Evolutionary conservation across 2,113 vertebrate genomes (phyloP).

Genomic region (Ictidomys tridecemlineatus): DNA sequence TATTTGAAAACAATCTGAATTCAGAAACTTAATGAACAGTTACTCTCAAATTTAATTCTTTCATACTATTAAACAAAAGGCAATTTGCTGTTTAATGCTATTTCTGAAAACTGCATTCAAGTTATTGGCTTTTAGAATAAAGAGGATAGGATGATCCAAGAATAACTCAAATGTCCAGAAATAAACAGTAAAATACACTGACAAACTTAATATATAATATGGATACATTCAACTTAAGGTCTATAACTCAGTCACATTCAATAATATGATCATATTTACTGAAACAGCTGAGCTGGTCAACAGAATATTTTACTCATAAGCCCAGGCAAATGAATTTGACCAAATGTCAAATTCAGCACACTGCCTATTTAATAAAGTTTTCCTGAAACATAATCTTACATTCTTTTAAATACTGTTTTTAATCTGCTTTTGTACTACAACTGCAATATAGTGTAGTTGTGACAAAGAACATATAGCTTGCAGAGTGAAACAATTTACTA

Average conservation of each 20-base stretch:
- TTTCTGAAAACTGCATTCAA: conserved; percentile 51
- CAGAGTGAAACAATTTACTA: not conserved
- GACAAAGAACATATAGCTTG: conserved; percentile 8
- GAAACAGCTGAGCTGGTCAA: not conserved
- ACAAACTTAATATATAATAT: conserved; percentile 5
- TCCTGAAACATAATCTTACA: not conserved
- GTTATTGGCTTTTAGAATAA: not conserved
- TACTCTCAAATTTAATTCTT: conserved; percentile 36
- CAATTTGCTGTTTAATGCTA: conserved; percentile 21
- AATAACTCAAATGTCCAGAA: conserved; percentile 26
- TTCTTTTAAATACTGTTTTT: not conserved
- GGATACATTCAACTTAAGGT: conserved; percentile 14
- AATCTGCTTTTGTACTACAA: not conserved
- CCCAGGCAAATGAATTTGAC: not conserved
- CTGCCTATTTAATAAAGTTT: not conserved
- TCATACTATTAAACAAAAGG: not conserved
- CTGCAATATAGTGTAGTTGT: not conserved
- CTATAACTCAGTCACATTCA: not conserved
- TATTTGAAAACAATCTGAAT: not conserved
- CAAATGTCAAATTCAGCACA: conserved; percentile 30
- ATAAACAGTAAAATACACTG: conserved; percentile 44
- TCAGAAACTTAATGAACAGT: conserved; percentile 22
- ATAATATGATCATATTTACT: conserved; percentile 11
- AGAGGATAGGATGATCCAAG: not conserved
- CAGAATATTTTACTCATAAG: conserved; percentile 5